Percentiles rank a stretch among this genome's conserved stretches.
Conservation (phyloP, 1,140 invertebrate species). For the Gonatopus flavifemur region DNA sequence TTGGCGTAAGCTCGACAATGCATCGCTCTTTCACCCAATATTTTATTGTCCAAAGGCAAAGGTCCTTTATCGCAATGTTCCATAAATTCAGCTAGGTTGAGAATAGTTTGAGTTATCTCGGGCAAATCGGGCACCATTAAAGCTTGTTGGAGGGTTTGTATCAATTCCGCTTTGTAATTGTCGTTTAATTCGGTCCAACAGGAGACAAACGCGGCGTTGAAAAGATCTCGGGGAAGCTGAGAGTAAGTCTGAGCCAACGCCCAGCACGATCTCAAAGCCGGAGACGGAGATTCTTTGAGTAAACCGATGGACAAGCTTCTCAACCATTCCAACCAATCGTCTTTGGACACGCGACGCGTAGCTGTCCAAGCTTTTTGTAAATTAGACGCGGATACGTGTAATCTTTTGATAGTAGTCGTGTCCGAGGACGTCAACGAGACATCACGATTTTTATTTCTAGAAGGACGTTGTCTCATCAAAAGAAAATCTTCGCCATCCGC, state of each 20-base stretch:
- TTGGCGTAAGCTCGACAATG: conserved; percentile 89
- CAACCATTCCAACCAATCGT: conserved; percentile 99
- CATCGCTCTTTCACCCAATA: conserved; percentile 82
- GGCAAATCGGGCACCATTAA: conserved; percentile 90
- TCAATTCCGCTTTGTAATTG: conserved; percentile 81
- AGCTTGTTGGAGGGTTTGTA: conserved; percentile 85
- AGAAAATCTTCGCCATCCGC: conserved; percentile 68
- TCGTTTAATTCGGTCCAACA: conserved; percentile 96
- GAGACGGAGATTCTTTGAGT: conserved; percentile 93
- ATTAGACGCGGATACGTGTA: conserved; percentile 82
- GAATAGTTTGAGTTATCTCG: conserved; percentile 95
- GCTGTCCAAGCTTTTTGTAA: conserved; percentile 90
- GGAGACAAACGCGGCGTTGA: conserved; percentile 98
- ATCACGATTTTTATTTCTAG: conserved; percentile 64
- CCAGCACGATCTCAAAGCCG: conserved; percentile 87
- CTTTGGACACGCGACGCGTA: conserved; percentile 87
- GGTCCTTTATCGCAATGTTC: conserved; percentile 98
- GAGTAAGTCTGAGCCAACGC: conserved; percentile 92
- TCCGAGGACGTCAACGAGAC: conserved; percentile 65
- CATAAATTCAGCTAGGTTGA: conserved; percentile 99
- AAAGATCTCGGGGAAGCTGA: conserved; percentile 90
- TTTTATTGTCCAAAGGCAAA: conserved; percentile 82
- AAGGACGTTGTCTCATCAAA: conserved; percentile 58
- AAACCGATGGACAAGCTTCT: conserved; percentile 88
- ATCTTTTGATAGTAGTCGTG: conserved; percentile 71